Evolutionary conservation across 1,140 invertebrate species (phyloP), one percentile per base, ranked within the genome.

Genomic region (Teleogryllus occipitalis): DNA sequence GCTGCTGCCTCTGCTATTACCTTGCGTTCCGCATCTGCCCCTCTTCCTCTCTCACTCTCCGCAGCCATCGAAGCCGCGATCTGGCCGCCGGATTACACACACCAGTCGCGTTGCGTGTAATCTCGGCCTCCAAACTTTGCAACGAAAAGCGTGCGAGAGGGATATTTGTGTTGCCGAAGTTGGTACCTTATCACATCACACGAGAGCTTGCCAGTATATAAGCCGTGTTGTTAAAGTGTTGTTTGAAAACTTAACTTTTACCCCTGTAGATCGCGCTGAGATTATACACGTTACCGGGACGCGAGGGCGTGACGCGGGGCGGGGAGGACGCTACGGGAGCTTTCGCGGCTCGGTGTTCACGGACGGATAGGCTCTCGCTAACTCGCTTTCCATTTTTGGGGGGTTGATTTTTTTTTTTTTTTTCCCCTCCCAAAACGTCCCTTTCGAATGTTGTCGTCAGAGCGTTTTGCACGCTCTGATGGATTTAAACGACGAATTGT

Each of bases 191-290:
- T 65, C 54, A 65, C 54, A 65, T 65, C 54, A 65, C 54, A 65
- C 54, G 54, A 65, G 54, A 65, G 54, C 54, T 65, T 65, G 10
- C 54, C 54, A 65, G 54, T 65, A 65, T 65, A 65, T 65, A 65
- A 65, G 54, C 54, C 54, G 54, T 65, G 54, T 65, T 65, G 54
- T 65, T 10, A 65, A 65, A 65, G 54, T 65, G 54, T 65, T 65
- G 54, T 65, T 65, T 65, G 54, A 65, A 65, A 65, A 65, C 54
- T 65, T 65, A 65, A 65, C 54, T 65, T 65, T 65, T 65, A 65
- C 54, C 54, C 54, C 54, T 18, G 54, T 65, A 18, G 54, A 65
- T 65, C 54, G 54, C 54, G 54, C 18, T 18, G 54, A 65, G 54
- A 65, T 65, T 65, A 65, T 65, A 65, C 54, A 65, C 54, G 54